Evolutionary conservation across 2,888 invertebrate genomes (phyloP).

Genomic region (Tribolium freemani): DNA sequence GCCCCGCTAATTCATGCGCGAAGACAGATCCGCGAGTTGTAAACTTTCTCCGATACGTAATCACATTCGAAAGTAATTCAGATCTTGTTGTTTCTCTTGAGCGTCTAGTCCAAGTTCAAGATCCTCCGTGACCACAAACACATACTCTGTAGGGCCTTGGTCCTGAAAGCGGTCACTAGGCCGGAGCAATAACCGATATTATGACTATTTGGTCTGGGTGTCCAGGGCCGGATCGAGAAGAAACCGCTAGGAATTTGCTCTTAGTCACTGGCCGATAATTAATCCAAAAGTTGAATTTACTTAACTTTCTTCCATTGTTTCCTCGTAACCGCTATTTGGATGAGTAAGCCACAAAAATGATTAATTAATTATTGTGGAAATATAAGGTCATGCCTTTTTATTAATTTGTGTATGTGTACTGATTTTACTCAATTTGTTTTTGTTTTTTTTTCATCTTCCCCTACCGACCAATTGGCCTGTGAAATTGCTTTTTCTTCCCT

Average conservation of each 20-base stretch:
- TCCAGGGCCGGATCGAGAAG: slow-evolving; percentile 9
- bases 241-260: slow-evolving; percentile 31
- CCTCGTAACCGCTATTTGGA: slow-evolving; percentile 21
- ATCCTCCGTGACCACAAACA: slow-evolving; percentile 5
- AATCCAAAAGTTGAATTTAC: slow-evolving; percentile 28
- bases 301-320: slow-evolving; percentile 37
- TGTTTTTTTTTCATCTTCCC: background rate
- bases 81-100: slow-evolving; percentile 32
- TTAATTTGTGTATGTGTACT: background rate
- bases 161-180: slow-evolving; percentile 36
- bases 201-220: slow-evolving; percentile 22
- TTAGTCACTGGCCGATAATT: slow-evolving; percentile 31
- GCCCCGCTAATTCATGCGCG: slow-evolving; percentile 13
- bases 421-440: slow-evolving; percentile 23
- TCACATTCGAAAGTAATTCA: slow-evolving; percentile 51
- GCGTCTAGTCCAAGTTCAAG: slow-evolving; percentile 8
- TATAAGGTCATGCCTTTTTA: slow-evolving; percentile 15
- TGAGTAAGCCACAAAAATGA: slow-evolving; percentile 12
- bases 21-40: slow-evolving; percentile 23
- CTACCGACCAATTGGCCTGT: slow-evolving; percentile 7
- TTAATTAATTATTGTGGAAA: slow-evolving; percentile 11
- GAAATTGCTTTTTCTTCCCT: slow-evolving; percentile 9
- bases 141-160: background rate
- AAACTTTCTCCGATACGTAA: slow-evolving; percentile 48
- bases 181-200: slow-evolving; percentile 20